A percentile compares a stretch with the other conserved stretches of the same genome.
phyloP scores from a whole-genome alignment of 2,888 invertebrate species.

The Tubulanus polymorphus region DNA sequence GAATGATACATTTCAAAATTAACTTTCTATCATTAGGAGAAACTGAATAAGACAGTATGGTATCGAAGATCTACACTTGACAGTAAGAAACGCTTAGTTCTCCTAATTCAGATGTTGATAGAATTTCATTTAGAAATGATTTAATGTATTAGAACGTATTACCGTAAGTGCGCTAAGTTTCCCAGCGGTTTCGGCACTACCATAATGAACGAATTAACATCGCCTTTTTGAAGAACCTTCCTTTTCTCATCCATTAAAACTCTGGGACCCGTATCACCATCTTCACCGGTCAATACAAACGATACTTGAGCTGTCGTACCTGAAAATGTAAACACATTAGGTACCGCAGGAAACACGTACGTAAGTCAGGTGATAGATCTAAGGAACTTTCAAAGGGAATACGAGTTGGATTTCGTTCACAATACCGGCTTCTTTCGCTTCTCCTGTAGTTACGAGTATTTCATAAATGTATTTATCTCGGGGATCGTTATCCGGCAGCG shows the following conservation, averaged over 20 bases:
- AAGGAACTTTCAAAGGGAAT: too few relatives aligned
- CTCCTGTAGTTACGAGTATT: conserved; percentile 45
- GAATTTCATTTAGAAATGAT: too few relatives aligned
- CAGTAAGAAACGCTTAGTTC: too few relatives aligned
- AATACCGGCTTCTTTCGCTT: conserved; percentile 25
- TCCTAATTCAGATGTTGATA: too few relatives aligned
- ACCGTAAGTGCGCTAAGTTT: conserved; percentile 17
- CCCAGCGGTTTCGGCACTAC: conserved; percentile 25
- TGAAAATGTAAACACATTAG: conserved; percentile 1
- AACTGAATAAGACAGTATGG: too few relatives aligned
- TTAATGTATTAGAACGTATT: too few relatives aligned
- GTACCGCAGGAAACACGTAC: too few relatives aligned
- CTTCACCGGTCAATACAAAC: conserved; percentile 41
- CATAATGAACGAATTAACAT: conserved; percentile 47
- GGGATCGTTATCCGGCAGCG: conserved; percentile 45
- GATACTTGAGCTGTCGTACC: conserved; percentile 28
- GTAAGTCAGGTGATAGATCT: too few relatives aligned
- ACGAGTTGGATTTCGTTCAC: too few relatives aligned
- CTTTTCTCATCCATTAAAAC: conserved; percentile 32
- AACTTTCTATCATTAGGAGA: too few relatives aligned
- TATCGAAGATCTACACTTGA: too few relatives aligned
- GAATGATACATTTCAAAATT: too few relatives aligned
- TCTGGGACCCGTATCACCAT: conserved; percentile 38
- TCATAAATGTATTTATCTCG: conserved; percentile 49
- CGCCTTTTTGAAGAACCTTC: conserved; percentile 37